Evolutionary conservation across 2,113 vertebrate species (phyloP), one percentile per base, ranked within the genome.

Genomic region (Aviceda subcristata): DNA sequence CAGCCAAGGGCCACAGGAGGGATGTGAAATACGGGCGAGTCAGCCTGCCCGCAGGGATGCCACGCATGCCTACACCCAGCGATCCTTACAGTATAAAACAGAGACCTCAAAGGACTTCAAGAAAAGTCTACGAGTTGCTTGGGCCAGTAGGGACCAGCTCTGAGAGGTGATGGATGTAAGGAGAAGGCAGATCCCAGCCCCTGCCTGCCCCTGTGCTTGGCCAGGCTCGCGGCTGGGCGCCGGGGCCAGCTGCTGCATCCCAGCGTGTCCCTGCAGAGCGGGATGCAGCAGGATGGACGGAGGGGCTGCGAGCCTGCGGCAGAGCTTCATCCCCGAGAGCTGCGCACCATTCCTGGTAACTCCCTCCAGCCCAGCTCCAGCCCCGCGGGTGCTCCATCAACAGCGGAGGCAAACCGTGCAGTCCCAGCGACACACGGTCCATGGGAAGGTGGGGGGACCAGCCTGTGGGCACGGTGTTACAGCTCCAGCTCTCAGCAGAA

Each of bases 391-490:
- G 39, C 34, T 22, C 39, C 81, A 67, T 30, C 18, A 24, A 20
- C 50, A 74, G 39, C 74, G 69, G 80, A 66, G 69, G 6, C 60
- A 73, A 76, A 73, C 20, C 7, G 10, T 15, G 5, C 45, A 60
- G 26, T 26, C 53, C 36, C 2, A 0, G 34, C 0, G 5, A 43
- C 2, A 71, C 38, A 51, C 5, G 0, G 38, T 30, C 46, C 9
- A 0, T 6, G 27, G 51, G 34, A 78, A 96, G 57, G 34, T 63
- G 66, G 39, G 32, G 20, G 0, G 5, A 38, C 38, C 0, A 2
- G 39, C 9, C 43, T n/a, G n/a, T 38, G 62, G 22, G 73, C 34
- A 15, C 80, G 24, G 23, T 34, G 48, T 59, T 55, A 81, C 2
- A 5, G 43, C 84, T 87, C 83, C 64, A 84, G 83, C 89, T 91